A percentile compares a stretch with the other conserved stretches of the same genome.
Evolutionary conservation across 1,140 invertebrate species (phyloP).

Genomic region (Harlomillsia oculata): DNA sequence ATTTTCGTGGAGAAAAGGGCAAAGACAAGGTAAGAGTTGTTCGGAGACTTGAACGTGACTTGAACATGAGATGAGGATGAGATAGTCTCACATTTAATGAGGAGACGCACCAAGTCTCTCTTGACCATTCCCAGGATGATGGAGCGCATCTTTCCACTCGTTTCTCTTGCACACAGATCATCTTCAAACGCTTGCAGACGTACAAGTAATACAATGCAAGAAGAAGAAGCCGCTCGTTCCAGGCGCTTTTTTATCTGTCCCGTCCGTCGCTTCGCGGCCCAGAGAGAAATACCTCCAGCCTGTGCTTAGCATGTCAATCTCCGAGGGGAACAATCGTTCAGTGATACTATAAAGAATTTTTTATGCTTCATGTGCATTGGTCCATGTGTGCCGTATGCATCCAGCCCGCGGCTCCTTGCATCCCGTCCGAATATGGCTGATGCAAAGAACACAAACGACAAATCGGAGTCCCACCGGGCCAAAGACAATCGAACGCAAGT

Average conservation of each 20-base stretch:
- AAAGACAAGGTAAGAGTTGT: constrained; percentile 22
- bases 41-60: constrained; percentile 32
- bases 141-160: not conserved
- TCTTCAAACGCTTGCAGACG: not conserved
- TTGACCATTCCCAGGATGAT: constrained; percentile 21
- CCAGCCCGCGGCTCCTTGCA: too few species aligned
- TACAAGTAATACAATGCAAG: constrained; percentile 6
- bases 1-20: constrained; percentile 3
- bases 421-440: too few species aligned
- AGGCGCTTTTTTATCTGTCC: too few species aligned
- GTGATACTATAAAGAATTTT: too few species aligned
- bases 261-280: too few species aligned
- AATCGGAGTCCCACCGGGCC: constrained; percentile 22
- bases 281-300: constrained; percentile 4
- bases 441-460: constrained; percentile 23
- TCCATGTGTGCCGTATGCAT: constrained; percentile 5
- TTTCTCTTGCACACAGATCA: not conserved
- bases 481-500: constrained; percentile 13
- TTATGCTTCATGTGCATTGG: too few species aligned
- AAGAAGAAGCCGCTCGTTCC: too few species aligned
- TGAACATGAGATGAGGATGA: constrained; percentile 24
- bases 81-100: constrained; percentile 32
- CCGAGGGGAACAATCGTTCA: too few species aligned
- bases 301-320: not conserved
- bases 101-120: constrained; percentile 22